These are phyloP conservation scores for Gastrophryne carolinensis DNA, from an alignment of 2,797 vertebrate genomes.

Conservation along the genomic window DNA sequence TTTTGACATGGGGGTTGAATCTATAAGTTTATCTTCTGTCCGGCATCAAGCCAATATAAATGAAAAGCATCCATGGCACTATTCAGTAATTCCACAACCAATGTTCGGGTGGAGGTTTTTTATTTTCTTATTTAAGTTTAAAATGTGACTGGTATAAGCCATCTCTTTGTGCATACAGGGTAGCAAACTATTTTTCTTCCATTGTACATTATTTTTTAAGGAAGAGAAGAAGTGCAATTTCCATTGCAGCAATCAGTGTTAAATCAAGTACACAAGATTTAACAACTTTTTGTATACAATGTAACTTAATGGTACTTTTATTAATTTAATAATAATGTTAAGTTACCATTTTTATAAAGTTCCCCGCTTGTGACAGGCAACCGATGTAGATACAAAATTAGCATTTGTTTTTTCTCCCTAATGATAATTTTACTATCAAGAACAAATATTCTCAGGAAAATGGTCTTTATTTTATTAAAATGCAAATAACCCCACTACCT, in stretches of 20 bases:
- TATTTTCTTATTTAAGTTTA: conserved; percentile 66
- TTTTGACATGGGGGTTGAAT: no score
- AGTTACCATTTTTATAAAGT: conserved; percentile 70
- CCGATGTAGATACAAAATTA: conserved; percentile 64
- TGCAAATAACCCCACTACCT: conserved; percentile 65
- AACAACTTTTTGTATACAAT: conserved; percentile 79
- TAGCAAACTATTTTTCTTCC: conserved; percentile 82
- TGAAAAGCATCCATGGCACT: background rate
- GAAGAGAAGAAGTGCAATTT: conserved; percentile 81
- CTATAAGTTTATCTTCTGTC: no score
- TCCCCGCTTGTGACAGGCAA: conserved; percentile 63
- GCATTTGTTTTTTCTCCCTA: conserved; percentile 56
- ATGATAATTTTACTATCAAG: conserved; percentile 63
- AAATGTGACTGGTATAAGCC: conserved; percentile 66
- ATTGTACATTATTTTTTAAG: conserved; percentile 76
- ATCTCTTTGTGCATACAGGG: conserved; percentile 86
- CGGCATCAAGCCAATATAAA: no score
- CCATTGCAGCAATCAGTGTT: conserved; percentile 83
- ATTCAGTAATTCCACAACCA: conserved; percentile 41
- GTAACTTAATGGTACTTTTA: conserved; percentile 87
- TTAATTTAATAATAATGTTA: conserved; percentile 79
- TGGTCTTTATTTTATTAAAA: conserved; percentile 68
- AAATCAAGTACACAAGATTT: conserved; percentile 85
- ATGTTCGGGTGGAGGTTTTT: conserved; percentile 71
- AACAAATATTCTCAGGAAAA: conserved; percentile 89